Percentiles rank a stretch among this genome's conserved stretches.
phyloP scores from a whole-genome alignment of 1,140 invertebrate species.

The Penaeus vannamei region DNA sequence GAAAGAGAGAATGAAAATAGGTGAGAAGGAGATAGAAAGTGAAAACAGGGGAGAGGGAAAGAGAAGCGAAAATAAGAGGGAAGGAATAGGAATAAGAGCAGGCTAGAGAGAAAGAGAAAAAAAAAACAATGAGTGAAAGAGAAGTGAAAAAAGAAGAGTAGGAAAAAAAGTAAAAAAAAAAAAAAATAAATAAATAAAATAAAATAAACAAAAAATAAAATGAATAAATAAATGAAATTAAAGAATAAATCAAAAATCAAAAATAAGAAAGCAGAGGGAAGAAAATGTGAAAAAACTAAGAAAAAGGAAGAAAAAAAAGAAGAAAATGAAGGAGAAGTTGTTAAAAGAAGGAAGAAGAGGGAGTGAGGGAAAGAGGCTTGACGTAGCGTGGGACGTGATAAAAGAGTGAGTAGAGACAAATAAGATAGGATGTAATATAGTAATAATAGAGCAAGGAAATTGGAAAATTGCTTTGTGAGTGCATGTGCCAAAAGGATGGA shows the following conservation, averaged over 20 bases:
- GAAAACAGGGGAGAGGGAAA: no score
- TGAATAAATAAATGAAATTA: neutral
- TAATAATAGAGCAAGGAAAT: no score
- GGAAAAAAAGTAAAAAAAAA: neutral
- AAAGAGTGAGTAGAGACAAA: no score
- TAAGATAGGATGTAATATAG: no score
- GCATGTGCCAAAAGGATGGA: no score
- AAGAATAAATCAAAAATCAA: no score
- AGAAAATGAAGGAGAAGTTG: neutral
- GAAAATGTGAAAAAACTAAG: neutral
- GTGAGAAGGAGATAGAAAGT: no score
- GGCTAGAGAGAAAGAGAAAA: neutral
- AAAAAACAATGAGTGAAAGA: neutral
- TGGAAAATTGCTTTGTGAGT: no score
- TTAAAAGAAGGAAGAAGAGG: neutral
- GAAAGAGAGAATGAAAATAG: no score
- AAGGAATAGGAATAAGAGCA: neutral
- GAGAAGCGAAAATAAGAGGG: neutral
- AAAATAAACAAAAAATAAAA: neutral
- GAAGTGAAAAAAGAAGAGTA: neutral
- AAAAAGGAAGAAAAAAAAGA: neutral
- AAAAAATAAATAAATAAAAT: neutral
- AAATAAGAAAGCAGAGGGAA: neutral
- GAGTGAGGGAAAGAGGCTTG: neutral
- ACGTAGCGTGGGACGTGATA: no score